A percentile compares a stretch with the other conserved stretches of the same genome.
Conservation (phyloP, 2,888 invertebrate species). For the Phania funesta region DNA sequence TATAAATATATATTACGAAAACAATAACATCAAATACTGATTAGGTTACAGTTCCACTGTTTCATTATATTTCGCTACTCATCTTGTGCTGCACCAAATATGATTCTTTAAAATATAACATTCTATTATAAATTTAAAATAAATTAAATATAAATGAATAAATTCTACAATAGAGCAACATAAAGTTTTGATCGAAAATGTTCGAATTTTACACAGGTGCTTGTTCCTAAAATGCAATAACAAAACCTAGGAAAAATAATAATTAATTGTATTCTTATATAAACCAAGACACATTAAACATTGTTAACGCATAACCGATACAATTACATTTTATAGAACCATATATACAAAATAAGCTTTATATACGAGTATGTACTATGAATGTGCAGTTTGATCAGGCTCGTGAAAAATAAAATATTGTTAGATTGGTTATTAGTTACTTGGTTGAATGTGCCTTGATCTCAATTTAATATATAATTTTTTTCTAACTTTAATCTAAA, state of each 20-base stretch:
- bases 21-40: slow-evolving; percentile 35
- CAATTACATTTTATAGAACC: no score
- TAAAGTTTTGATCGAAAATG: not conserved
- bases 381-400: no score
- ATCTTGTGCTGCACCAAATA: slow-evolving; percentile 9
- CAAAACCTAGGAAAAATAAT: slow-evolving; percentile 15
- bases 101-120: slow-evolving; percentile 6
- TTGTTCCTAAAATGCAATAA: slow-evolving; percentile 57
- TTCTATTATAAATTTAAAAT: not conserved
- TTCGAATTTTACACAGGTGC: slow-evolving; percentile 38
- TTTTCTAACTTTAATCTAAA: not conserved
- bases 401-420: no score
- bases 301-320: no score
- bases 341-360: no score
- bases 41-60: slow-evolving; percentile 7
- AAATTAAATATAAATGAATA: slow-evolving; percentile 13
- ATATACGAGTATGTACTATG: no score
- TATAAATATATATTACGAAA: not conserved
- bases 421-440: no score
- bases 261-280: not conserved
- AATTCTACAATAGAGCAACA: not conserved
- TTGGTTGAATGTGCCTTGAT: no score
- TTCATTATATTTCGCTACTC: slow-evolving; percentile 14
- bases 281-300: no score
- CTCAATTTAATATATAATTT: no score